A percentile compares a stretch with the other conserved stretches of the same genome.
Conservation (phyloP, 2,888 invertebrate species). For the Steinernema scapterisci region DNA sequence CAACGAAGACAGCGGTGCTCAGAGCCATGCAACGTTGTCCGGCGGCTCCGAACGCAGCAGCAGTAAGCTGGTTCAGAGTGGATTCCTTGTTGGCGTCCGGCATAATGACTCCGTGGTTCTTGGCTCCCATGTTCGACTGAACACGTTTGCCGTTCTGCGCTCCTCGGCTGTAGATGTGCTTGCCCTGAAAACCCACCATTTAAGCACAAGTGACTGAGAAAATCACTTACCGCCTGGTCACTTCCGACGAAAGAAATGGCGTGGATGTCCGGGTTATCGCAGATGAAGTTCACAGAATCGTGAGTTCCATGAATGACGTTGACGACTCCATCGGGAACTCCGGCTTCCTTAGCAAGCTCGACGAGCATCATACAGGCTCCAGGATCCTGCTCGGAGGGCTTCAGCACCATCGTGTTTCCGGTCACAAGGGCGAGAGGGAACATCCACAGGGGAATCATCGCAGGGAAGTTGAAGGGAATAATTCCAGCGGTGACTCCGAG, state of each 20-base stretch:
- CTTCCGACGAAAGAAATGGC: constrained; percentile 98
- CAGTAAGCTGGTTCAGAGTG: constrained; percentile 81
- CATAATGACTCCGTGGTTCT: constrained; percentile 96
- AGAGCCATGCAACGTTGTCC: constrained; percentile 99
- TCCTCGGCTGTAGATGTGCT: constrained; percentile 90
- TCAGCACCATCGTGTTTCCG: constrained; percentile 91
- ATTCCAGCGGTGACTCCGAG: constrained; percentile 92
- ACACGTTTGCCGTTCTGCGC: constrained; percentile 90
- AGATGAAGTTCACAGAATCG: constrained; percentile 92
- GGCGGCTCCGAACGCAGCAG: constrained; percentile 98
- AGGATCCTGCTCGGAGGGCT: constrained; percentile 95
- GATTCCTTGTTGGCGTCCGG: constrained; percentile 97
- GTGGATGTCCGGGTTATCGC: constrained; percentile 90
- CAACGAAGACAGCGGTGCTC: constrained; percentile 85
- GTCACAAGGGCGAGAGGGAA: constrained; percentile 77
- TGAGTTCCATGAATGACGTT: constrained; percentile 95
- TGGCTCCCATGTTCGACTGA: constrained; percentile 98
- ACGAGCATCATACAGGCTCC: constrained; percentile 93
- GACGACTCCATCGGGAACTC: constrained; percentile 92
- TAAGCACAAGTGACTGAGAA: not conserved
- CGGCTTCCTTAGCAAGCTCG: constrained; percentile 88
- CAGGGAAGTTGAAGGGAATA: constrained; percentile 98
- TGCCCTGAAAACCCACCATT: constrained; percentile 76
- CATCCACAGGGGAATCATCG: constrained; percentile 98
- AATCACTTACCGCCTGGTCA: constrained; percentile 79